phyloP scores from a whole-genome alignment of 1,140 invertebrate genomes.

The Drosophila eugracilis region DNA sequence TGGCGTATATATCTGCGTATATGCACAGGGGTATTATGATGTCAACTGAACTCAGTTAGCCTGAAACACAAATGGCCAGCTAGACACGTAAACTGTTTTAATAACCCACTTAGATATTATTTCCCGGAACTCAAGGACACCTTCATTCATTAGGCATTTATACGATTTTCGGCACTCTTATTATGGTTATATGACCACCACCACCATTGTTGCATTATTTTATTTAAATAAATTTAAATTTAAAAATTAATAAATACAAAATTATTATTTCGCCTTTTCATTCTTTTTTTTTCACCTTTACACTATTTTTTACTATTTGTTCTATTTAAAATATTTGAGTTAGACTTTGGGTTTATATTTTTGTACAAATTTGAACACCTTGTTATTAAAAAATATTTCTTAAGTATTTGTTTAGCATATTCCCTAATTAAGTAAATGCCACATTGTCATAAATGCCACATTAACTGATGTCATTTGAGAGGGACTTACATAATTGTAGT shows the following conservation, averaged over 20 bases:
- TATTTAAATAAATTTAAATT: no score
- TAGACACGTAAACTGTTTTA: conserved; percentile 15
- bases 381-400: no score
- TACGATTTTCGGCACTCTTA: conserved; percentile 17
- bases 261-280: no score
- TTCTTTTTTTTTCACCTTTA: no score
- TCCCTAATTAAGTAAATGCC: no score
- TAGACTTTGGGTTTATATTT: no score
- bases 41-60: conserved; percentile 26
- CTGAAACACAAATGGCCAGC: conserved; percentile 2
- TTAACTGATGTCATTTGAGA: conserved; percentile 23
- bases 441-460: not conserved
- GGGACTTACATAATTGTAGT: conserved; percentile 36
- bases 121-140: conserved; percentile 25
- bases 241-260: no score
- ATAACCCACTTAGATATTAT: conserved; percentile 28
- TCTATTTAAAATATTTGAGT: no score
- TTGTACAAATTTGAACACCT: no score
- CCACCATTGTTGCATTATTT: not conserved
- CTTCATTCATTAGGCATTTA: conserved; percentile 38
- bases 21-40: conserved; percentile 29
- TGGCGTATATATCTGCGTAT: conserved; percentile 37
- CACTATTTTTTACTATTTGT: no score
- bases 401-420: not conserved
- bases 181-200: not conserved